Evolutionary conservation across 2,113 vertebrate species (phyloP).

Genomic region (Lepus europaeus): DNA sequence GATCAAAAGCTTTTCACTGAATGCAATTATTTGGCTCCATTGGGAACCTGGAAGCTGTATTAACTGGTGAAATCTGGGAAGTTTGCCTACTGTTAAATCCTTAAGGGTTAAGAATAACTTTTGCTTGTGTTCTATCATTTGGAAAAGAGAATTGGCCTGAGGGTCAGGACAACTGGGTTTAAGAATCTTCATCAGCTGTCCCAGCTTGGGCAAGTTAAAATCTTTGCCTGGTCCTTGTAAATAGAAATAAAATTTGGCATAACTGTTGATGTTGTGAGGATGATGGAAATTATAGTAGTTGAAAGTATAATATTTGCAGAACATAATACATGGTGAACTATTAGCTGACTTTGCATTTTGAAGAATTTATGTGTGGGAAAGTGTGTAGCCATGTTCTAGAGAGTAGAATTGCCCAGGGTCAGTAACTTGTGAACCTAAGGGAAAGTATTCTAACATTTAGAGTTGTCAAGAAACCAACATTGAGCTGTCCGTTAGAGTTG

Average conservation of each 20-base stretch:
- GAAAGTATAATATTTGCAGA: constrained; percentile 5
- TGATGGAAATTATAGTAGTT: constrained; percentile 10
- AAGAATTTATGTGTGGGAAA: neutral
- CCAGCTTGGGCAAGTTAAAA: neutral
- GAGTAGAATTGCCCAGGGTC: neutral
- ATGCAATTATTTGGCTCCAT: neutral
- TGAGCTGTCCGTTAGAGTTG: neutral
- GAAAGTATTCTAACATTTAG: constrained; percentile 47
- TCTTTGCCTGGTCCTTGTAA: neutral
- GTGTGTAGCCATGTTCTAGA: neutral
- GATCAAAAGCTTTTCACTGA: neutral
- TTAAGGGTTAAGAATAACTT: constrained; percentile 28
- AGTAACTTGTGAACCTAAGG: neutral
- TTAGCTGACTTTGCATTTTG: neutral
- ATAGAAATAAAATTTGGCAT: constrained; percentile 15
- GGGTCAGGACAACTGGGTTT: neutral
- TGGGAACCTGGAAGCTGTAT: neutral
- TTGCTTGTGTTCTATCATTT: neutral
- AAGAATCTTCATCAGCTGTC: neutral
- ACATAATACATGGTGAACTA: neutral
- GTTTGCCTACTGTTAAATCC: neutral
- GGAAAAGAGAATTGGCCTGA: neutral
- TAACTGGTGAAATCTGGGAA: constrained; percentile 4
- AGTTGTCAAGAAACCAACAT: neutral
- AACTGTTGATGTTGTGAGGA: neutral